Evolutionary conservation across 2,797 vertebrate genomes (phyloP).

Genomic region (Macrochelys suwanniensis): DNA sequence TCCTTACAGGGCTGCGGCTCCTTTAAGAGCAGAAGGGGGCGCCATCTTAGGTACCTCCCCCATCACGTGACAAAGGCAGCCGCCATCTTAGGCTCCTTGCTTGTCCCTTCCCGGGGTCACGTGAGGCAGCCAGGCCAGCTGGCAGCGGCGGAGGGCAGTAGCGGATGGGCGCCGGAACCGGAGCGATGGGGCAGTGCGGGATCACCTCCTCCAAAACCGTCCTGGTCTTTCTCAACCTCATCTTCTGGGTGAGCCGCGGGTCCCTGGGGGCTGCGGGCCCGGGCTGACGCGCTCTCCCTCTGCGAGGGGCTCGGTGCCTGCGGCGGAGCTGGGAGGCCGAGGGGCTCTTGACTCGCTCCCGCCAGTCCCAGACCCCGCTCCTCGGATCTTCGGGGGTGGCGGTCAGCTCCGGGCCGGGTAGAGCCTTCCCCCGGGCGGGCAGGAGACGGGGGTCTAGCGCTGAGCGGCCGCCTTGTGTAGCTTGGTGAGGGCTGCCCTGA

Average conservation of each 20-base stretch:
- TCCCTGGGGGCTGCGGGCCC: rapidly evolving
- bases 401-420: not conserved
- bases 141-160: not conserved
- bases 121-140: not conserved
- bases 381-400: not conserved
- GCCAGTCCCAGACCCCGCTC: not conserved
- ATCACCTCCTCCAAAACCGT: slow-evolving; percentile 99
- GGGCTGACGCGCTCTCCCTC: not conserved
- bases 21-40: not conserved
- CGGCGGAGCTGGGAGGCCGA: too few relatives aligned
- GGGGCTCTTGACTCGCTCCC: not conserved
- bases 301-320: not conserved
- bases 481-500: too few relatives aligned
- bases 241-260: slow-evolving; percentile 93
- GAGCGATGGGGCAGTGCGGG: slow-evolving; percentile 94
- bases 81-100: slow-evolving; percentile 60
- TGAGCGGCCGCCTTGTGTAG: not conserved
- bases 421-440: not conserved
- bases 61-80: slow-evolving; percentile 34
- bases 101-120: not conserved
- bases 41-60: slow-evolving; percentile 66
- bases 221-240: slow-evolving; percentile 96
- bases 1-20: not conserved
- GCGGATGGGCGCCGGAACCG: not conserved
- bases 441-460: not conserved